phyloP scores from a whole-genome alignment of 2,797 vertebrate species.

The Limnodromus scolopaceus region DNA sequence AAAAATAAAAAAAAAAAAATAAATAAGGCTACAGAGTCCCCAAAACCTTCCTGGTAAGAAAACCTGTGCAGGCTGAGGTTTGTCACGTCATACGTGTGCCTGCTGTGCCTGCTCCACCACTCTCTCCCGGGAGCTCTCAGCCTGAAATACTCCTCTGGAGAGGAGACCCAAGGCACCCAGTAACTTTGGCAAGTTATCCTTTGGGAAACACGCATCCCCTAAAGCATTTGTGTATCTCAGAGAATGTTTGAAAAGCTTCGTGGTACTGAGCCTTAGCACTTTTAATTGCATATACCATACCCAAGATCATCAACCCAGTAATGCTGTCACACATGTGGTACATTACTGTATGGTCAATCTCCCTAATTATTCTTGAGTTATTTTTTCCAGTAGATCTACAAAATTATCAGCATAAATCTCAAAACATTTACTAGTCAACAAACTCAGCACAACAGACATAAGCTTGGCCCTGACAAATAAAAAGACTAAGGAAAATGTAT shows the following conservation, averaged over 20 bases:
- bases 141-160: not conserved
- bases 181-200: conserved; percentile 51
- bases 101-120: not conserved
- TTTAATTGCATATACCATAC: conserved; percentile 48
- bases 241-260: conserved; percentile 46
- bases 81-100: conserved; percentile 1
- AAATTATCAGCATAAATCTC: conserved; percentile 42
- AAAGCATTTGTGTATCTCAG: not conserved
- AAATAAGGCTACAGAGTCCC: not conserved
- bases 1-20: not conserved
- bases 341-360: conserved; percentile 64
- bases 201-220: conserved; percentile 46
- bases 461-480: conserved; percentile 59
- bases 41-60: not conserved
- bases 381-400: conserved; percentile 63
- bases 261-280: conserved; percentile 25
- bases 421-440: conserved; percentile 62
- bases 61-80: not conserved
- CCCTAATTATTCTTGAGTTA: conserved; percentile 68
- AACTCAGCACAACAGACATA: conserved; percentile 56
- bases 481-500: conserved; percentile 57
- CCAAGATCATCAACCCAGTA: conserved; percentile 28
- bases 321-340: not conserved
- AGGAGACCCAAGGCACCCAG: conserved; percentile 12
- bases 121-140: conserved; percentile 11